Percentiles rank a stretch among this genome's conserved stretches.
These are phyloP conservation scores for Heliocidaris erythrogramma DNA, from an alignment of 35 echinoderm and acorn worm genomes.

Conservation along the genomic window DNA sequence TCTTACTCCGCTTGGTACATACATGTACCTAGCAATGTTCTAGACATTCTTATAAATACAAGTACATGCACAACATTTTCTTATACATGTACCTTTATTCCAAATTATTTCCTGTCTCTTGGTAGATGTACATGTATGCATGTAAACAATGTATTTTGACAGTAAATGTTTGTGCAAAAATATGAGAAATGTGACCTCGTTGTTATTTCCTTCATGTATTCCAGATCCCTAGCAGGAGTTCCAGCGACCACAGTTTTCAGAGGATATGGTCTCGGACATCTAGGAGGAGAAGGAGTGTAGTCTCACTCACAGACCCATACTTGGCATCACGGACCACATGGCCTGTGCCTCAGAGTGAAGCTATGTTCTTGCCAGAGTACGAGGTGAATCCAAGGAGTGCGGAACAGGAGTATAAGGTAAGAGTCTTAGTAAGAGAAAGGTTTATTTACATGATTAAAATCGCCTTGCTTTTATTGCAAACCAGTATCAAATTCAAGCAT, in stretches of 20 bases:
- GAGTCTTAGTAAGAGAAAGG: background rate
- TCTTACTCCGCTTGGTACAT: too few relatives aligned
- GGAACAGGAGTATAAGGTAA: constrained; percentile 92
- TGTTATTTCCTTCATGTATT: constrained; percentile 1
- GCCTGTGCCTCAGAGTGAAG: constrained; percentile 93
- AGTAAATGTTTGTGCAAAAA: too few relatives aligned
- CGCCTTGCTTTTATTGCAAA: background rate
- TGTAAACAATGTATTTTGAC: too few relatives aligned
- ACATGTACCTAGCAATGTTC: too few relatives aligned
- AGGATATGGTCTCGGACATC: constrained; percentile 92
- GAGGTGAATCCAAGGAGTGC: constrained; percentile 86
- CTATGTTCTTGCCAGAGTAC: constrained; percentile 96
- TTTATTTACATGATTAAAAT: background rate
- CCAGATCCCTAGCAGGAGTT: constrained; percentile 59
- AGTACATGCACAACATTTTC: too few relatives aligned
- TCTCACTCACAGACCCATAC: constrained; percentile 87
- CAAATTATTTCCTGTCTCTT: too few relatives aligned
- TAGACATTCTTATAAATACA: too few relatives aligned
- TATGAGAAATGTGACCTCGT: background rate
- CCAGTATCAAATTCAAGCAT: background rate
- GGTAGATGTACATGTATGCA: too few relatives aligned
- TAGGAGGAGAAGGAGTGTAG: constrained; percentile 71
- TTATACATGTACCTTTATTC: too few relatives aligned
- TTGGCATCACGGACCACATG: constrained; percentile 88
- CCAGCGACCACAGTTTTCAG: constrained; percentile 93